Conservation (phyloP, 2,113 vertebrate genomes). For the Poicephalus meyeri region DNA sequence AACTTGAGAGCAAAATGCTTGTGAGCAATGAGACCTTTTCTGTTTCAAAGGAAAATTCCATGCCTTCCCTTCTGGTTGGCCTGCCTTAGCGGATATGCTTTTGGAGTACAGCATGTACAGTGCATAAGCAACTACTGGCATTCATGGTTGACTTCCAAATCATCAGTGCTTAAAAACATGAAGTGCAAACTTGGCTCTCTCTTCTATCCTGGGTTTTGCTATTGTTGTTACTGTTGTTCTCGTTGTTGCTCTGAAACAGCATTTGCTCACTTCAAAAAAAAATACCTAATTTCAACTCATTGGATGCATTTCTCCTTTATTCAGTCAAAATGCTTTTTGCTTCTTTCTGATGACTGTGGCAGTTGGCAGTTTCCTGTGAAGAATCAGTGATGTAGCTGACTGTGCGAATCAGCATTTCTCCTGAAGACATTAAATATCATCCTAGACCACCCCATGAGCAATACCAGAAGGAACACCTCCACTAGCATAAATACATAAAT, state of each 20-base stretch:
- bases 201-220: background rate
- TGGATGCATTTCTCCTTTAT: background rate
- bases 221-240: background rate
- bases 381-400: background rate
- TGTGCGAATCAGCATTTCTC: background rate
- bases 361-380: background rate
- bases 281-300: background rate
- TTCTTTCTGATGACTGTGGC: background rate
- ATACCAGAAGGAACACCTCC: background rate
- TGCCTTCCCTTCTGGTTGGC: constrained; percentile 31
- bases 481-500: background rate
- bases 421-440: background rate
- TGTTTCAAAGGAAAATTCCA: constrained; percentile 35
- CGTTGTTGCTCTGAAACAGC: background rate
- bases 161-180: constrained; percentile 46
- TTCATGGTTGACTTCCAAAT: constrained; percentile 47
- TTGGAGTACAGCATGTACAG: constrained; percentile 34
- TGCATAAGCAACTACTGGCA: constrained; percentile 20
- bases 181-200: background rate
- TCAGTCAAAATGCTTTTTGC: background rate
- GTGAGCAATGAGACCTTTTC: background rate
- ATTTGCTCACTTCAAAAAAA: background rate
- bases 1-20: constrained; percentile 2
- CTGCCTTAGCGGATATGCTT: background rate
- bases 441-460: background rate